Evolutionary conservation across 2,113 vertebrate genomes (phyloP).

Genomic region (Caloenas nicobarica): DNA sequence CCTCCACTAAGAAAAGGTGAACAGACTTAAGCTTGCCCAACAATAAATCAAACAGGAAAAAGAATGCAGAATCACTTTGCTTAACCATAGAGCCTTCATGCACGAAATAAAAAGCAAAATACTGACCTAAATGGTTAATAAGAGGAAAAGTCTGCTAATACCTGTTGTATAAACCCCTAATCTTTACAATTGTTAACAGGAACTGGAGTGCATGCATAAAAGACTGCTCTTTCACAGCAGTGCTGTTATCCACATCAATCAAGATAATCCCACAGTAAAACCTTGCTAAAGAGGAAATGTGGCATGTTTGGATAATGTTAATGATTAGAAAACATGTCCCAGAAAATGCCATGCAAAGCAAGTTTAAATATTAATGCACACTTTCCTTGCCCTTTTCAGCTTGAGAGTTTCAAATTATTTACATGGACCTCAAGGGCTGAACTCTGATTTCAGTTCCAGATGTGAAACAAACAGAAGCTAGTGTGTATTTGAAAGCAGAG

Average conservation of each 20-base stretch:
- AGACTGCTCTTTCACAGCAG: not conserved
- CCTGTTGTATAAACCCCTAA: slow-evolving; percentile 31
- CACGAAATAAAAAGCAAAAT: slow-evolving; percentile 8
- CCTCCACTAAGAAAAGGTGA: not conserved
- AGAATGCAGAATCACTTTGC: not conserved
- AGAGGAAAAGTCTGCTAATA: slow-evolving; percentile 36
- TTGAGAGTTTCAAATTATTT: not conserved
- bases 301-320: slow-evolving; percentile 39
- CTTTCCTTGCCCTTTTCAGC: not conserved
- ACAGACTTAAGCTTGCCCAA: not conserved
- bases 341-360: slow-evolving; percentile 6
- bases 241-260: slow-evolving; percentile 32
- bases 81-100: not conserved
- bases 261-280: slow-evolving; percentile 37
- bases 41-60: slow-evolving; percentile 1
- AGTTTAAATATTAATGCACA: slow-evolving; percentile 48
- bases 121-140: slow-evolving; percentile 46
- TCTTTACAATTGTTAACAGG: slow-evolving; percentile 56
- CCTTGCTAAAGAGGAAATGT: slow-evolving; percentile 44
- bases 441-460: not conserved
- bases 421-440: not conserved
- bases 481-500: not conserved
- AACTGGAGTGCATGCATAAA: not conserved
- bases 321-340: slow-evolving; percentile 43
- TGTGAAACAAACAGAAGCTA: not conserved